phyloP scores from a whole-genome alignment of 2,113 vertebrate species.

The Leiothrix lutea region DNA sequence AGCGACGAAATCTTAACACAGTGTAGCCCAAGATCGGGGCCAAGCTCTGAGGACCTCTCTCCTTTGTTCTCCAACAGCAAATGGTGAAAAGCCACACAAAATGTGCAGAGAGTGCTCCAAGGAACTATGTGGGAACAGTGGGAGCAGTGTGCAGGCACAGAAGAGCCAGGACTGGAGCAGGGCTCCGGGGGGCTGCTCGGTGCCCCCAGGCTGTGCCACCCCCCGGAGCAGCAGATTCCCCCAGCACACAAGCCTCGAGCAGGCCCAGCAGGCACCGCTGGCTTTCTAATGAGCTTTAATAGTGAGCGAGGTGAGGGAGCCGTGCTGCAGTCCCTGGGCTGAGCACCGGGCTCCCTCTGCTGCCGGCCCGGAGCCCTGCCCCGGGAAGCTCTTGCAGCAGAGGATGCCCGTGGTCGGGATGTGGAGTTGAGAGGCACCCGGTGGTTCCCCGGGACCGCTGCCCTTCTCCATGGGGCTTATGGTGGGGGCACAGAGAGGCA shows the following conservation, averaged over 20 bases:
- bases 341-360: constrained; percentile 35
- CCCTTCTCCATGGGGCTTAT: too few species aligned
- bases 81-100: not conserved
- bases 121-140: rapidly evolving
- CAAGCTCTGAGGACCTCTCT: not conserved
- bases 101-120: rapidly evolving
- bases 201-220: not conserved
- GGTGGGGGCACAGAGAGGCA: rapidly evolving
- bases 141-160: not conserved
- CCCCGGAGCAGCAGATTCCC: not conserved
- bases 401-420: not conserved
- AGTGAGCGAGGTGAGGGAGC: rapidly evolving
- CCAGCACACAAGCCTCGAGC: rapidly evolving
- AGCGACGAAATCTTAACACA: not conserved
- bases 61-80: not conserved
- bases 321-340: rapidly evolving
- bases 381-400: rapidly evolving
- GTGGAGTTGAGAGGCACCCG: rapidly evolving
- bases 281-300: not conserved
- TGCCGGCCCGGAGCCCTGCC: not conserved
- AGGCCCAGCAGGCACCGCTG: not conserved
- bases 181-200: not conserved
- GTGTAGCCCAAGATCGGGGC: not conserved
- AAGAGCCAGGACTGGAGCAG: not conserved
- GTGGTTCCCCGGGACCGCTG: rapidly evolving